Conservation (phyloP, 1,140 invertebrate genomes). For the Heterodera carotae region DNA sequence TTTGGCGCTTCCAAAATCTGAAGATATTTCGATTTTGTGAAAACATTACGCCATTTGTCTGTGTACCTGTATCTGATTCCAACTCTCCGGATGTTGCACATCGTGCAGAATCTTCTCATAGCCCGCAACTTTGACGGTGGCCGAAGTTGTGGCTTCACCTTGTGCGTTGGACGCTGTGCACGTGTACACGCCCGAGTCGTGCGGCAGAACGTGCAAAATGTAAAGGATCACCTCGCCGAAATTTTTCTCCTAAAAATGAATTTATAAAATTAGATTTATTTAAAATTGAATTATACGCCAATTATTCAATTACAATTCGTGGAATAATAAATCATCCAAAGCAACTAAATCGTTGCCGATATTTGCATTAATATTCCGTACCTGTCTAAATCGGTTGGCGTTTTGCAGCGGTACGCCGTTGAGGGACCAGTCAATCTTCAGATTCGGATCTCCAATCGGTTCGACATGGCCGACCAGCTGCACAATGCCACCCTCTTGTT, state of each 20-base stretch:
- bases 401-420: constrained; percentile 84
- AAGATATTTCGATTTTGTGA: neutral
- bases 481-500: constrained; percentile 50
- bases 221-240: constrained; percentile 89
- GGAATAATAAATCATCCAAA: too few species aligned
- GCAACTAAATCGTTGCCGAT: too few species aligned
- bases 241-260: constrained; percentile 70
- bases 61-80: constrained; percentile 58
- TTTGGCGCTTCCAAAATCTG: constrained; percentile 57
- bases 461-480: constrained; percentile 74
- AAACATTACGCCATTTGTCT: neutral
- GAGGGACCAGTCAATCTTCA: constrained; percentile 91
- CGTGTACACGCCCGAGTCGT: constrained; percentile 91
- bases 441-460: constrained; percentile 90
- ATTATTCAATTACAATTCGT: too few species aligned
- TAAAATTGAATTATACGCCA: too few species aligned
- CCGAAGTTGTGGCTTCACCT: constrained; percentile 88
- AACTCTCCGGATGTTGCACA: constrained; percentile 58
- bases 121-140: constrained; percentile 77
- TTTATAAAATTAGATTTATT: too few species aligned
- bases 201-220: constrained; percentile 80
- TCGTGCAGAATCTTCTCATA: constrained; percentile 55
- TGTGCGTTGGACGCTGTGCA: constrained; percentile 85
- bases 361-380: too few species aligned
- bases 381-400: constrained; percentile 31